Evolutionary conservation across 2,113 vertebrate species (phyloP).

Genomic region (Pachycephala philippinensis): DNA sequence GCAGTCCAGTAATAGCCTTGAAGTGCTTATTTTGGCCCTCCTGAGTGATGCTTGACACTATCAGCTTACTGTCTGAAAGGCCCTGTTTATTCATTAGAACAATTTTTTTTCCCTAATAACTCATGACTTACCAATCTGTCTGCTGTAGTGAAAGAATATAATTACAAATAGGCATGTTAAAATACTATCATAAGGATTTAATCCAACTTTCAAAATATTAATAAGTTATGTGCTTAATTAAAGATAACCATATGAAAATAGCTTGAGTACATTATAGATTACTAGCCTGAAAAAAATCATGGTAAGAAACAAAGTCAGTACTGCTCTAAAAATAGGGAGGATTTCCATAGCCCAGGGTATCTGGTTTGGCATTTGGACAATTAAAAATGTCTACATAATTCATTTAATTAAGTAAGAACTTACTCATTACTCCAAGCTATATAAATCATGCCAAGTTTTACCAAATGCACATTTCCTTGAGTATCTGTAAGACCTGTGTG

Average conservation of each 20-base stretch:
- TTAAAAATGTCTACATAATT: background rate
- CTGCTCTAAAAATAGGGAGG: constrained; percentile 21
- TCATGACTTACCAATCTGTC: background rate
- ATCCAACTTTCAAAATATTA: constrained; percentile 28
- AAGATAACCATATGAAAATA: constrained; percentile 15
- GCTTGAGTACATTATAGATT: constrained; percentile 6
- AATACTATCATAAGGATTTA: constrained; percentile 7
- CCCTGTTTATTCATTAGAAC: background rate
- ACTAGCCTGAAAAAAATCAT: background rate
- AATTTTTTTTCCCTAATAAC: background rate
- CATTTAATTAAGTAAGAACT: constrained; percentile 26
- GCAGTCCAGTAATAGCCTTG: background rate
- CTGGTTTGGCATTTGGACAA: background rate
- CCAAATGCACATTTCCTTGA: background rate
- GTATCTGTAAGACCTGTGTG: background rate
- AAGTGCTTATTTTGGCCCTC: background rate
- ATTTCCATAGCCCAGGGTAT: background rate
- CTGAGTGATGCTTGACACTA: background rate
- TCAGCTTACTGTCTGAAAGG: background rate
- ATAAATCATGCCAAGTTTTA: background rate
- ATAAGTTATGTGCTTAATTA: constrained; percentile 12
- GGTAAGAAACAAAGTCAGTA: background rate
- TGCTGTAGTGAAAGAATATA: background rate
- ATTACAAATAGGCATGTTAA: background rate
- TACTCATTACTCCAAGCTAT: background rate